Evolutionary conservation across 2,797 vertebrate genomes (phyloP).

Genomic region (Falco naumanni): DNA sequence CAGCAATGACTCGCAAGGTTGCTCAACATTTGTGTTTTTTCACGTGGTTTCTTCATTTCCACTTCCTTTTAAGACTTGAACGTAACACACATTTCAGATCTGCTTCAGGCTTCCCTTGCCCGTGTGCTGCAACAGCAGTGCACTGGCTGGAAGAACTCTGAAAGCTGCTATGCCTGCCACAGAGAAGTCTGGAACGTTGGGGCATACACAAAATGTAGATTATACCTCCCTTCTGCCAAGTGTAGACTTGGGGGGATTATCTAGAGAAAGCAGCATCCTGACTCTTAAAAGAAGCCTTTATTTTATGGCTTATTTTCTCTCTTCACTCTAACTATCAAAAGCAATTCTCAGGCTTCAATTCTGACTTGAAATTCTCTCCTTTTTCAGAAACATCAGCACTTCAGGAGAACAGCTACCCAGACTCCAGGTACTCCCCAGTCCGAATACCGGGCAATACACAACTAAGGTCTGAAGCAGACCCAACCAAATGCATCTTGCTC

Average conservation of each 20-base stretch:
- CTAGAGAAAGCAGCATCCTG: background rate
- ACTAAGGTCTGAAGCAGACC: background rate
- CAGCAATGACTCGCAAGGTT: background rate
- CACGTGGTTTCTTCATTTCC: background rate
- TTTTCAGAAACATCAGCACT: background rate
- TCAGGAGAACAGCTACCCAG: background rate
- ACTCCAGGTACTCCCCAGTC: background rate
- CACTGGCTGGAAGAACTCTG: background rate
- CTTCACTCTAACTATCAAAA: background rate
- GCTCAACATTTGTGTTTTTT: slow-evolving; percentile 4
- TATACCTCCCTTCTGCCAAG: background rate
- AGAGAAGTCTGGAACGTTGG: background rate
- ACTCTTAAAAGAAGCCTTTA: background rate
- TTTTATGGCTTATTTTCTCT: background rate
- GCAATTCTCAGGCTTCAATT: background rate
- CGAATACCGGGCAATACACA: fast-evolving
- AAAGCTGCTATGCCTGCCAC: background rate
- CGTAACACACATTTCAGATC: background rate
- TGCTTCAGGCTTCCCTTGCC: background rate
- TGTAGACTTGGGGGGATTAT: background rate
- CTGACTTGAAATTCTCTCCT: background rate
- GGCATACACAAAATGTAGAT: background rate
- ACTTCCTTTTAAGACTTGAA: background rate
- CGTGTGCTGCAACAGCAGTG: background rate
- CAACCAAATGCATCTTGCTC: background rate